These are phyloP conservation scores for Xerus inauris DNA, from an alignment of 2,113 vertebrate species.

Conservation along the genomic window DNA sequence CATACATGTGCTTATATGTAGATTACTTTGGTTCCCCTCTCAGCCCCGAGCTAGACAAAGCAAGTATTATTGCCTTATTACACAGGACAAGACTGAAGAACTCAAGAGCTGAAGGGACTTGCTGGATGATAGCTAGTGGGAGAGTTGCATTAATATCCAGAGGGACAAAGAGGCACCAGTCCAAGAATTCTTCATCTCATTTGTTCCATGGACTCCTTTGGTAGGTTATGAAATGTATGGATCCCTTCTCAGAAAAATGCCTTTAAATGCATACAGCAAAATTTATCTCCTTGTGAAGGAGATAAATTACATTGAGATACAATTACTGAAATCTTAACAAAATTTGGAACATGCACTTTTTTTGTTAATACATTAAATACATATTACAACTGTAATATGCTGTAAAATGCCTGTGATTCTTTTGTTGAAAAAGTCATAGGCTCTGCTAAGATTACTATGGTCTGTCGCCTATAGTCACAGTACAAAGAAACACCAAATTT, in stretches of 20 bases:
- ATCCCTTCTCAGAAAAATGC: background rate
- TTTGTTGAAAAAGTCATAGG: background rate
- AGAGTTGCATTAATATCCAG: background rate
- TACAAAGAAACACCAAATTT: background rate
- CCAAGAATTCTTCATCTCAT: background rate
- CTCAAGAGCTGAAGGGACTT: background rate
- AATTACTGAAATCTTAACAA: background rate
- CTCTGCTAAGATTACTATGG: background rate
- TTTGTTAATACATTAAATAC: background rate
- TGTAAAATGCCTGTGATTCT: background rate
- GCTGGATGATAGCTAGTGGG: background rate
- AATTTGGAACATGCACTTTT: background rate
- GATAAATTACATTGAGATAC: background rate
- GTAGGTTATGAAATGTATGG: background rate
- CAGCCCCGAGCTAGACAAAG: background rate
- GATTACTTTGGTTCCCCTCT: background rate
- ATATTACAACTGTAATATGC: background rate
- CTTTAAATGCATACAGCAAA: background rate
- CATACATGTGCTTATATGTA: background rate
- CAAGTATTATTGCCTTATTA: background rate
- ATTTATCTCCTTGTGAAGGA: background rate
- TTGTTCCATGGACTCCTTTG: background rate
- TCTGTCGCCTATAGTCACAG: background rate
- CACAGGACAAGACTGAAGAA: background rate
- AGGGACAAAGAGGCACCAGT: background rate